phyloP scores from a whole-genome alignment of 2,797 vertebrate genomes.

The Serranus cabrilla region DNA sequence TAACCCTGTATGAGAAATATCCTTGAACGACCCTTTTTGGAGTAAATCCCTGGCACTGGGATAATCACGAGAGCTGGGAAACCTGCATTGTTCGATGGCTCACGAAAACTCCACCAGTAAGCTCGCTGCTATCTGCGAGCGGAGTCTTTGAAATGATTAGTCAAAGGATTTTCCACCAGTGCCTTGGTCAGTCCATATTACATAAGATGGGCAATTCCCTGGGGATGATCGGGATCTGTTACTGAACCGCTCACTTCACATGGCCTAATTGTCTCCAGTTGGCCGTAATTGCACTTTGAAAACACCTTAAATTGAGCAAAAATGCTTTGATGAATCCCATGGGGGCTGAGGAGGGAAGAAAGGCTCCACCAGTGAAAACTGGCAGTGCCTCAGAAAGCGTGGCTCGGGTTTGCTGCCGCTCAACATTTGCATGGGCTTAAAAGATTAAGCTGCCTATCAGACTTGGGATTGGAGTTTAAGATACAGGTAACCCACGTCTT shows the following conservation, averaged over 20 bases:
- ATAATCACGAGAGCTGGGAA: slow-evolving; percentile 54
- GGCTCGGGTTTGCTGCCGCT: slow-evolving; percentile 45
- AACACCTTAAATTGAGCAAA: slow-evolving; percentile 60
- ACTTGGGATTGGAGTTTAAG: slow-evolving; percentile 28
- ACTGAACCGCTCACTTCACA: slow-evolving; percentile 46
- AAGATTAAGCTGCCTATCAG: slow-evolving; percentile 33
- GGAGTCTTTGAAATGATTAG: slow-evolving; percentile 65
- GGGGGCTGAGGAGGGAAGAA: slow-evolving; percentile 10
- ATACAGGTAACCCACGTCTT: slow-evolving; percentile 48
- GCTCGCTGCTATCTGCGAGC: slow-evolving; percentile 40
- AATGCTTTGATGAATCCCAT: slow-evolving; percentile 64
- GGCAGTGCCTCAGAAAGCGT: slow-evolving; percentile 43
- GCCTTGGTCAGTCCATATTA: slow-evolving; percentile 52
- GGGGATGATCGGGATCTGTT: slow-evolving; percentile 74
- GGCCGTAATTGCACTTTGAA: slow-evolving; percentile 55
- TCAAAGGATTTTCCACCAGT: slow-evolving; percentile 63
- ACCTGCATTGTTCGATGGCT: slow-evolving; percentile 44
- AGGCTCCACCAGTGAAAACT: slow-evolving; percentile 43
- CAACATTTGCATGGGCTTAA: slow-evolving; percentile 29
- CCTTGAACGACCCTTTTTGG: slow-evolving; percentile 52
- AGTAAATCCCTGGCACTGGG: slow-evolving; percentile 52
- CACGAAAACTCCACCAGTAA: slow-evolving; percentile 44
- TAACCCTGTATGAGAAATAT: slow-evolving; percentile 38
- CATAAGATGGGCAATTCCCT: slow-evolving; percentile 76
- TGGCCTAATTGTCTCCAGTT: slow-evolving; percentile 45